A percentile compares a stretch with the other conserved stretches of the same genome.
Conservation (phyloP, 1,140 invertebrate genomes). For the Rhynchophorus ferrugineus region DNA sequence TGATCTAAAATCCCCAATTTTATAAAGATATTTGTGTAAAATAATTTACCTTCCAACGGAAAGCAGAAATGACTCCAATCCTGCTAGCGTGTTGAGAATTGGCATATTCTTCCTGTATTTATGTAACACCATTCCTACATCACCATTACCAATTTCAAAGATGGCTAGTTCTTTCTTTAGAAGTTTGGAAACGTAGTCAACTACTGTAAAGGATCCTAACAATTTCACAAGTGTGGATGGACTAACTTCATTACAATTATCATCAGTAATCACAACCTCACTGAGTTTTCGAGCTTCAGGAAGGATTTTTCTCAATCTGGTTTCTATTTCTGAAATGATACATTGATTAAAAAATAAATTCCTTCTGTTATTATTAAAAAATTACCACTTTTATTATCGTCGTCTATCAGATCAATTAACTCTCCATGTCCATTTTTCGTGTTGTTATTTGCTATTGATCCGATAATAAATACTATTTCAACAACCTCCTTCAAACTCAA, state of each 20-base stretch:
- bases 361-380: not conserved
- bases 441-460: not conserved
- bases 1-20: too few species aligned
- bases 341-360: too few species aligned
- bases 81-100: not conserved
- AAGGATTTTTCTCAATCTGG: not conserved
- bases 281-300: not conserved
- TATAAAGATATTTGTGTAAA: too few species aligned
- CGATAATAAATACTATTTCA: not conserved
- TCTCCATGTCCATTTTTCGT: not conserved
- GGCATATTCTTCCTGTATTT: not conserved
- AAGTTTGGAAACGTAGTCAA: not conserved
- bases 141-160: not conserved
- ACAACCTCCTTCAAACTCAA: not conserved
- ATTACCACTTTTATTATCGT: not conserved
- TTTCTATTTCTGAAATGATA: too few species aligned
- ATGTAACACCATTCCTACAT: not conserved
- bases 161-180: not conserved
- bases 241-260: not conserved
- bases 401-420: not conserved
- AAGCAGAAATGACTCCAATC: not conserved
- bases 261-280: not conserved
- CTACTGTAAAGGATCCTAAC: not conserved
- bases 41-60: not conserved
- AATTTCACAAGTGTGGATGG: not conserved